Evolutionary conservation across 1,140 invertebrate genomes (phyloP), one percentile per base, ranked within the genome.

Genomic region (Bombus sylvicola): DNA sequence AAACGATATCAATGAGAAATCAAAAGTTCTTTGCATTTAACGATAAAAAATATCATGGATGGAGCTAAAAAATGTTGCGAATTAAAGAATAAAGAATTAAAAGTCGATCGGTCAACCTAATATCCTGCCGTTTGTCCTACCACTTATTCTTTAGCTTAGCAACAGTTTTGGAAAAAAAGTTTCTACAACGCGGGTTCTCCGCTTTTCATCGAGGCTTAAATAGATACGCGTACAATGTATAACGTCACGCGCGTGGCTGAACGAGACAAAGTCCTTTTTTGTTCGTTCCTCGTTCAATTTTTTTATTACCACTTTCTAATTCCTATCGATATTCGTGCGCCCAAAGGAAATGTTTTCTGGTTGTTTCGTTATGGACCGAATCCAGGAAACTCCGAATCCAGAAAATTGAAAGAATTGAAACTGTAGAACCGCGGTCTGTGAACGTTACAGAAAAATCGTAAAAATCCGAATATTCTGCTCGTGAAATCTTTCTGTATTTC

Each of bases 321-420:
- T 75, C 64, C 41, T 39, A 37, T 57, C 22, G 25, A 64, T 28
- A 34, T 3, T 34, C 4, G 22, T 5, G n/a, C 9, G 5, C 10
- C 18, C 37, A 73, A 25, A 73, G 37, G n/a, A 57, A 73, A 59
- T 18, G 28, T 18, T 13, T 73, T 72, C 53, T 28, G 10, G 18
- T 41, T 59, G 39, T 64, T 82, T 62, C 28, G 39, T 41, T 31
- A 22, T 18, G 10, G 53, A 87, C 34, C 43, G 47, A 28, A 57
- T 39, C 10, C 25, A 18, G 47, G 12, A 3, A 43, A 87, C 25
- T n/a, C 15, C 43, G 62, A 31, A 57, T 39, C 6, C 25, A 18
- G 34, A 13, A 15, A 57, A 87, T 39, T 39, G 22, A 39, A 28
- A 25, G 53, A 57, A 83, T 53, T 37, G 41, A 83, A 78, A 77